Conservation (phyloP, 2,888 invertebrate species). For the Cancer borealis region DNA sequence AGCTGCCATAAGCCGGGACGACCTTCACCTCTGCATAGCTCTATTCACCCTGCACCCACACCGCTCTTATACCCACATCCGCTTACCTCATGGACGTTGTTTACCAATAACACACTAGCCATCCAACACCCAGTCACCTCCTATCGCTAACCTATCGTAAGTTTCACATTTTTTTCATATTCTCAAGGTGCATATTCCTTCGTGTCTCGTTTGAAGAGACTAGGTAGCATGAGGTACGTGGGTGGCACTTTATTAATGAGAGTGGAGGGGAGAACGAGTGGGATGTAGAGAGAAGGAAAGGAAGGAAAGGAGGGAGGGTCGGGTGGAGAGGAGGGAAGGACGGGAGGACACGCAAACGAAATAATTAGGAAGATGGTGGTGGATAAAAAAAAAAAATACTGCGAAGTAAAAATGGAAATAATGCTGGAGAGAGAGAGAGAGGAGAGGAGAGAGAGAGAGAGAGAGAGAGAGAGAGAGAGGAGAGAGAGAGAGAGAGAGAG, state of each 20-base stretch:
- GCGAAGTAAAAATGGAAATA: neutral
- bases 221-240: neutral
- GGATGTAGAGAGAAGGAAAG: neutral
- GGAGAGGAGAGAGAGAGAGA: constrained; percentile 20
- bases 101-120: neutral
- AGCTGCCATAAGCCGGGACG: too few relatives aligned
- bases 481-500: constrained; percentile 41
- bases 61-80: neutral
- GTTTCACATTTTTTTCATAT: neutral
- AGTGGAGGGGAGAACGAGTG: neutral
- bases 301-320: neutral
- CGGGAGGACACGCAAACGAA: neutral
- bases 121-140: neutral
- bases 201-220: neutral
- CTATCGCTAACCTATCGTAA: too few relatives aligned
- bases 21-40: neutral
- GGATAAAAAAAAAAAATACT: neutral
- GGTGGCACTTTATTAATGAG: neutral
- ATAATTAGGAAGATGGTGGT: neutral
- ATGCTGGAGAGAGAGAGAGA: neutral
- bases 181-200: neutral
- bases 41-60: neutral
- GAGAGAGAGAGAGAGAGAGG: constrained; percentile 43
- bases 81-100: neutral
- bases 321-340: neutral